Conservation (phyloP, 2,113 vertebrate species). For the Leptobrachium leishanense region DNA sequence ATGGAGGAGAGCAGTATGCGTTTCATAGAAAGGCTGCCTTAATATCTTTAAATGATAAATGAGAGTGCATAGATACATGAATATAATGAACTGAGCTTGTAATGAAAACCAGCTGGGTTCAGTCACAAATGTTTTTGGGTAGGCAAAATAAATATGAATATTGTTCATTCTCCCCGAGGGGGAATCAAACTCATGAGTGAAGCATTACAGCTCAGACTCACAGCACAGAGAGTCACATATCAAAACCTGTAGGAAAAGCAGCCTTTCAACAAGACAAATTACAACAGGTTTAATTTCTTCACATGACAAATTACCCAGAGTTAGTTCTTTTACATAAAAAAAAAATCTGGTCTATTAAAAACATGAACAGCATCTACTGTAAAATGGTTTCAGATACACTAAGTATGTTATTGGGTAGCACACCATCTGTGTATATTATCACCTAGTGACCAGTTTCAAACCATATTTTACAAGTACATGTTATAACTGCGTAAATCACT, state of each 20-base stretch:
- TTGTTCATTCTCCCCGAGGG: conserved; percentile 49
- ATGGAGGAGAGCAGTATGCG: conserved; percentile 30
- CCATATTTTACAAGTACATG: not conserved
- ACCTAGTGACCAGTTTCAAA: not conserved
- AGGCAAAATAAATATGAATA: conserved; percentile 51
- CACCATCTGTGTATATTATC: not conserved
- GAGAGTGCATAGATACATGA: conserved; percentile 41
- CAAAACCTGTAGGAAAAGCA: conserved; percentile 48
- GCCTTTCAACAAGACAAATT: conserved; percentile 50
- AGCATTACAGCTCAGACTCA: conserved; percentile 47
- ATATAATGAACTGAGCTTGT: conserved; percentile 47
- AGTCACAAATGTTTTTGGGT: conserved; percentile 50
- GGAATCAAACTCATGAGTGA: conserved; percentile 49
- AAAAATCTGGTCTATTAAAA: conserved; percentile 35
- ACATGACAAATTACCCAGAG: conserved; percentile 47
- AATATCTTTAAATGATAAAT: conserved; percentile 49
- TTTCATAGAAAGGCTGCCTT: conserved; percentile 44
- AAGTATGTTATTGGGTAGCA: not conserved
- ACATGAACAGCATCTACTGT: conserved; percentile 17
- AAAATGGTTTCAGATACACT: not conserved
- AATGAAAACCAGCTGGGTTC: conserved; percentile 50
- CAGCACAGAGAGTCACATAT: conserved; percentile 49
- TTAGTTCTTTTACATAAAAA: conserved; percentile 49
- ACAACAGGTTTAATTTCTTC: conserved; percentile 51
- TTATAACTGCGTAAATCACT: not conserved